These are phyloP conservation scores for Athrips mouffetella DNA, from an alignment of 2,888 invertebrate genomes.

Conservation along the genomic window DNA sequence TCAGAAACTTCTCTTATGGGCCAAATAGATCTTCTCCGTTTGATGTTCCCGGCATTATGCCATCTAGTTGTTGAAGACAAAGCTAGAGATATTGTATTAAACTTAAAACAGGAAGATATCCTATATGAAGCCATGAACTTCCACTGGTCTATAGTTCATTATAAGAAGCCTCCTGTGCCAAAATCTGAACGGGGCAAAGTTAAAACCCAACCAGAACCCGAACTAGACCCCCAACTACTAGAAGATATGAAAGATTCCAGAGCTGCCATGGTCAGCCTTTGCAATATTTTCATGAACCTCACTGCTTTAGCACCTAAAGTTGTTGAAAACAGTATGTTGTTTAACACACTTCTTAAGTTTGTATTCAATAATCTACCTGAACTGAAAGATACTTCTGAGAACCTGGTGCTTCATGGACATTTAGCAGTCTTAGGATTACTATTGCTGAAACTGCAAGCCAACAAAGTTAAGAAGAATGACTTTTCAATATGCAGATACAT, in stretches of 20 bases:
- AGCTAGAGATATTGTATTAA: constrained; percentile 87
- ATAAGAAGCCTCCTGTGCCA: constrained; percentile 89
- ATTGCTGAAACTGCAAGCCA: constrained; percentile 89
- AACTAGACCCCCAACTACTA: constrained; percentile 84
- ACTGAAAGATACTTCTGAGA: constrained; percentile 88
- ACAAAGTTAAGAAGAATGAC: constrained; percentile 90
- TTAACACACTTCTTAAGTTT: constrained; percentile 89
- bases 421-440: constrained; percentile 89
- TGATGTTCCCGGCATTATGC: constrained; percentile 92
- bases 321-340: constrained; percentile 87
- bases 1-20: constrained; percentile 67
- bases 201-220: constrained; percentile 85
- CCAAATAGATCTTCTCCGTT: constrained; percentile 85
- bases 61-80: constrained; percentile 95
- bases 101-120: constrained; percentile 88
- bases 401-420: constrained; percentile 91
- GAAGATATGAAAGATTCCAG: constrained; percentile 92
- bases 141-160: constrained; percentile 92
- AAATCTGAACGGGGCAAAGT: constrained; percentile 87
- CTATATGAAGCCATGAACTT: constrained; percentile 88
- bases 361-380: constrained; percentile 91
- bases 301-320: constrained; percentile 91
- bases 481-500: constrained; percentile 93
- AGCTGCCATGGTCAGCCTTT: constrained; percentile 90
- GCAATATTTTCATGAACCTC: constrained; percentile 95